Evolutionary conservation across 2,888 invertebrate genomes (phyloP).

Genomic region (Agrilus biguttatus): DNA sequence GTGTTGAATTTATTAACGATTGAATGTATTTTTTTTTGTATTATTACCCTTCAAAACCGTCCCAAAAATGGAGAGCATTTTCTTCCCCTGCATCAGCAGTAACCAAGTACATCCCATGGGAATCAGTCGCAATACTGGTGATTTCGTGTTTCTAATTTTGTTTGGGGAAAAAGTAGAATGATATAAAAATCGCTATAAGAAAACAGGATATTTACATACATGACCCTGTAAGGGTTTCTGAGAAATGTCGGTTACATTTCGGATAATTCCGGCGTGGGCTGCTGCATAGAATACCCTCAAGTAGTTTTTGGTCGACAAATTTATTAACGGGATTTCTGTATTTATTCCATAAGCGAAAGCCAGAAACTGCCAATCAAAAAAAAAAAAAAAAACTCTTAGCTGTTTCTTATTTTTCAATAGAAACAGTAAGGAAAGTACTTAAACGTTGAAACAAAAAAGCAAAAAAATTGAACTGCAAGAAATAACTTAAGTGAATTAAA

Average conservation of each 20-base stretch:
- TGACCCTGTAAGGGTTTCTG: slow-evolving; percentile 54
- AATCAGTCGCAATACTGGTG: slow-evolving; percentile 35
- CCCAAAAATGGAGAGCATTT: slow-evolving; percentile 44
- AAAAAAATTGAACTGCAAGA: neutral
- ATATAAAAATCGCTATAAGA: neutral
- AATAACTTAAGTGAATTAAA: too few relatives aligned
- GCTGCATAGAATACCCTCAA: slow-evolving; percentile 46
- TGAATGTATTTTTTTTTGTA: neutral
- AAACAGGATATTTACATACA: slow-evolving; percentile 32
- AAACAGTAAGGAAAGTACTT: neutral
- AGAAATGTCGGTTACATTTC: slow-evolving; percentile 43
- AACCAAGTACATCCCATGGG: slow-evolving; percentile 40
- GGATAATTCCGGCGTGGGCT: slow-evolving; percentile 47
- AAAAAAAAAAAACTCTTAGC: too few relatives aligned
- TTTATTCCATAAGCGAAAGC: slow-evolving; percentile 53
- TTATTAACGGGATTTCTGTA: slow-evolving; percentile 40
- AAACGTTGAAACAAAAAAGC: neutral
- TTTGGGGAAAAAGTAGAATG: neutral
- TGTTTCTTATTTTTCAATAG: too few relatives aligned
- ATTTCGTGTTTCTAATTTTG: slow-evolving; percentile 36
- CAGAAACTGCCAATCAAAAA: slow-evolving; percentile 31
- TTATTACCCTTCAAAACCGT: slow-evolving; percentile 27
- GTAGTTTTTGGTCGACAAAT: slow-evolving; percentile 38
- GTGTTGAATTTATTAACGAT: too few relatives aligned
- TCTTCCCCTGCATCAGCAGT: slow-evolving; percentile 44